phyloP scores from a whole-genome alignment of 2,113 vertebrate species.

The Pelobates fuscus region DNA sequence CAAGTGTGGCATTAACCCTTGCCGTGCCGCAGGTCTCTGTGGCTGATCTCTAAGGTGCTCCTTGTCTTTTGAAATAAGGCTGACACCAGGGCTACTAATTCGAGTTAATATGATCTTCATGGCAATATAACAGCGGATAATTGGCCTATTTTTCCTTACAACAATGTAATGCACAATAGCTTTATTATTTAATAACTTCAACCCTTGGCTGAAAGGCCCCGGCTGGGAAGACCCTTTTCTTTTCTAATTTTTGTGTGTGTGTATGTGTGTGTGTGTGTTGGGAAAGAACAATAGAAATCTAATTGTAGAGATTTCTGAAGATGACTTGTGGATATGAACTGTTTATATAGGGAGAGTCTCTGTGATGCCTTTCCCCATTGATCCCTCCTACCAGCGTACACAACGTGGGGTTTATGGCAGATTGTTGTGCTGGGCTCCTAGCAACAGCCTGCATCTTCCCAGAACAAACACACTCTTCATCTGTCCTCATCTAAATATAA shows the following conservation, averaged over 20 bases:
- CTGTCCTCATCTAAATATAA: conserved; percentile 55
- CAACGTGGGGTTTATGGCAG: conserved; percentile 59
- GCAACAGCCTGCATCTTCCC: conserved; percentile 75
- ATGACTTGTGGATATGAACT: conserved; percentile 83
- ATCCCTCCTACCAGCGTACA: conserved; percentile 52
- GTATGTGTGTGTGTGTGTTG: no score
- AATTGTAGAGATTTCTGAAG: conserved; percentile 84
- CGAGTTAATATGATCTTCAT: conserved; percentile 93
- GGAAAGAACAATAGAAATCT: conserved; percentile 81
- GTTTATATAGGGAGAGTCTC: conserved; percentile 74
- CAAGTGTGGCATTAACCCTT: neutral
- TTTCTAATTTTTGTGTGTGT: conserved; percentile 68
- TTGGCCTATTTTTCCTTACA: conserved; percentile 83
- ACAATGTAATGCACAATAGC: conserved; percentile 93
- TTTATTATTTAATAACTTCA: conserved; percentile 99
- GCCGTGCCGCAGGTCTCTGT: neutral
- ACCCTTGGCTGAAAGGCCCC: conserved; percentile 87
- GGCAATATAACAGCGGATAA: conserved; percentile 88
- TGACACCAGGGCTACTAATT: conserved; percentile 75
- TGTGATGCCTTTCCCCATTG: conserved; percentile 67
- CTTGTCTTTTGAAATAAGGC: conserved; percentile 17
- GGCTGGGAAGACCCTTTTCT: conserved; percentile 71
- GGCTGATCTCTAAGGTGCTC: neutral
- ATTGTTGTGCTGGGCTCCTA: conserved; percentile 68
- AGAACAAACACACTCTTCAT: conserved; percentile 62